Evolutionary conservation across 2,888 invertebrate genomes (phyloP).

Genomic region (Drosophila robusta): DNA sequence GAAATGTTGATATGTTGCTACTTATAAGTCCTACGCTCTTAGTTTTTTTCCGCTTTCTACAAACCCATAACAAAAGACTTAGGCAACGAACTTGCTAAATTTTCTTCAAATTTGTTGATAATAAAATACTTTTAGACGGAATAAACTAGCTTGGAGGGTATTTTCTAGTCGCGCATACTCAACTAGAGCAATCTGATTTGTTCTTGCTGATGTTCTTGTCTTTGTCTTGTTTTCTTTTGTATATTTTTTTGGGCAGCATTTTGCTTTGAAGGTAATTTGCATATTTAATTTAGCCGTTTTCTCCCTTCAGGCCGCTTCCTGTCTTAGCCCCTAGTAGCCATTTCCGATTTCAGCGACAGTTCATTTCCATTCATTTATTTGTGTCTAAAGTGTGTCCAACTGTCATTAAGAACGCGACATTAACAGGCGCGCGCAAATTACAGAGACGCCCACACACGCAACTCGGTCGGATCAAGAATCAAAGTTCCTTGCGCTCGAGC

Average conservation of each 20-base stretch:
- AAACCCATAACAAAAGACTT: conserved; percentile 22
- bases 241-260: conserved; percentile 31
- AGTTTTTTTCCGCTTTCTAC: no score
- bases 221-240: conserved; percentile 30
- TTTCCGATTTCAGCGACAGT: conserved; percentile 41
- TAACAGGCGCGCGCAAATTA: conserved; percentile 43
- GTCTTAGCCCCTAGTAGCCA: conserved; percentile 26
- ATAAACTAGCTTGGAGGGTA: conserved; percentile 10
- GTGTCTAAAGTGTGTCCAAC: conserved; percentile 44
- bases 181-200: conserved; percentile 10
- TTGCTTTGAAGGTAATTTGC: conserved; percentile 56
- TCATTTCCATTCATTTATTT: conserved; percentile 38
- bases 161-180: not conserved
- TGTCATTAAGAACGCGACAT: conserved; percentile 39
- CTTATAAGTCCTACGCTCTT: no score
- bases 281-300: conserved; percentile 65
- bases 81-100: conserved; percentile 29
- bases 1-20: no score
- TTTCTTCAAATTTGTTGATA: no score
- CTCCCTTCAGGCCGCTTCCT: not conserved
- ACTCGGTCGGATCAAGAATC: conserved; percentile 1
- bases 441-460: conserved; percentile 45
- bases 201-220: conserved; percentile 7
- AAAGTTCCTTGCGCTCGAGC: not conserved
- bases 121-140: no score